These are phyloP conservation scores for Andrena camellia DNA, from an alignment of 2,888 invertebrate species.

Conservation along the genomic window DNA sequence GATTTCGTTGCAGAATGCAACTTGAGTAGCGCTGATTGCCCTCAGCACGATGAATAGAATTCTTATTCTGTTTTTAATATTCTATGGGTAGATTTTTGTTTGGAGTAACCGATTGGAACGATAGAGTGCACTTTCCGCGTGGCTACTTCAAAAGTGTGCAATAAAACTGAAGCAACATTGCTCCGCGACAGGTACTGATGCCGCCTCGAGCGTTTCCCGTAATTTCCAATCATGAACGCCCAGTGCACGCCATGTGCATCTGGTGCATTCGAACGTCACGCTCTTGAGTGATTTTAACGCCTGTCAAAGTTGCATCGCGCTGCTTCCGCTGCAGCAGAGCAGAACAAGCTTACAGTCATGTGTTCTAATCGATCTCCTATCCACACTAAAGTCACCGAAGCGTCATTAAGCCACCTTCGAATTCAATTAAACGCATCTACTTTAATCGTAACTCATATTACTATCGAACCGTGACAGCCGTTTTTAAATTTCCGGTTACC, in stretches of 20 bases:
- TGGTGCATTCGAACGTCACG: constrained; percentile 69
- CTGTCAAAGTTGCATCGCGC: constrained; percentile 63
- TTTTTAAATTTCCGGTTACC: neutral
- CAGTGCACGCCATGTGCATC: constrained; percentile 64
- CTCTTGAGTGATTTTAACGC: constrained; percentile 68
- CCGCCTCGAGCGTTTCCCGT: constrained; percentile 67
- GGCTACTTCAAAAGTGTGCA: constrained; percentile 44
- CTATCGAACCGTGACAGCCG: neutral
- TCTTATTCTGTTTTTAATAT: constrained; percentile 6
- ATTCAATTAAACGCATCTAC: neutral
- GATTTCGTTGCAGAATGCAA: constrained; percentile 57
- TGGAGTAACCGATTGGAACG: constrained; percentile 3
- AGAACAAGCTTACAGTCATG: constrained; percentile 54
- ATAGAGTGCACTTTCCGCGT: constrained; percentile 47
- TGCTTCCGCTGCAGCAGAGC: constrained; percentile 57
- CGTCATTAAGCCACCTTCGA: neutral
- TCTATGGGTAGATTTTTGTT: neutral
- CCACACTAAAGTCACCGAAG: neutral
- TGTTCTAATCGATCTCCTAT: constrained; percentile 38
- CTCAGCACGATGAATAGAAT: constrained; percentile 32
- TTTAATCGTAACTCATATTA: neutral
- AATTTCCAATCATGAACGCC: constrained; percentile 73
- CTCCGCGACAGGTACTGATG: constrained; percentile 54
- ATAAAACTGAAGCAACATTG: constrained; percentile 44
- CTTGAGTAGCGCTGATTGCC: constrained; percentile 41